Percentiles rank a stretch among this genome's conserved stretches.
Evolutionary conservation across 92 coral and sea anemone species (phyloP).

Genomic region (Phenganax stokvisi): DNA sequence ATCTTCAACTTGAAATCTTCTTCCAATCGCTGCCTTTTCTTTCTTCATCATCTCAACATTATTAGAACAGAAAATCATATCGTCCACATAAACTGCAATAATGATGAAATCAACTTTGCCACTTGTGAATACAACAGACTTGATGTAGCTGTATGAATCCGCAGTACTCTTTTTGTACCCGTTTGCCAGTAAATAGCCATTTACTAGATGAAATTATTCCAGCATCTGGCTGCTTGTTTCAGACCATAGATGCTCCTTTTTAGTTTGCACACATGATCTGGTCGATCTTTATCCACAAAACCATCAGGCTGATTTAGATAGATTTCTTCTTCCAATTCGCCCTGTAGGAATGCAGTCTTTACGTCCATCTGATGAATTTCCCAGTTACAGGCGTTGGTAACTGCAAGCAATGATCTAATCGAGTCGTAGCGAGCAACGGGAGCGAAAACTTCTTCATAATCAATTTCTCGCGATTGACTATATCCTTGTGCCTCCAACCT

Average conservation of each 20-base stretch:
- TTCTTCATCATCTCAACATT: conserved; percentile 24
- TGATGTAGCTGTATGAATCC: conserved; percentile 9
- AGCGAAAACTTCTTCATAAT: not conserved
- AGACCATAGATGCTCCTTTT: conserved; percentile 5
- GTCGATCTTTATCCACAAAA: not conserved
- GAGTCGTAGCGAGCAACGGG: conserved; percentile 10
- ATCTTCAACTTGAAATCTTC: too few relatives aligned
- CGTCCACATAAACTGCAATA: conserved; percentile 21
- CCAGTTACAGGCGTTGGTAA: conserved; percentile 22
- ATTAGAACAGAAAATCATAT: conserved; percentile 18
- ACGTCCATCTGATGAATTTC: conserved; percentile 32
- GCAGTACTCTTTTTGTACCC: conserved; percentile 16
- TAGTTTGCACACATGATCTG: conserved; percentile 15
- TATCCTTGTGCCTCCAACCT: not conserved
- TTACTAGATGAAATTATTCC: conserved; percentile 23
- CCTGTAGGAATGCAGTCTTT: conserved; percentile 8
- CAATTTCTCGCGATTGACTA: not conserved
- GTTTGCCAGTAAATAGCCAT: not conserved
- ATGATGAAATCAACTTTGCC: conserved; percentile 20
- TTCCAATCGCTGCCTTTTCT: not conserved
- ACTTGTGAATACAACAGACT: not conserved
- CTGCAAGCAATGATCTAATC: conserved; percentile 26
- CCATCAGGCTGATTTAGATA: conserved; percentile 31
- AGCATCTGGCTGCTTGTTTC: conserved; percentile 30
- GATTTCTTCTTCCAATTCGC: conserved; percentile 14